Conservation (phyloP, 2,888 invertebrate species). For the Drosophila mimetica region DNA sequence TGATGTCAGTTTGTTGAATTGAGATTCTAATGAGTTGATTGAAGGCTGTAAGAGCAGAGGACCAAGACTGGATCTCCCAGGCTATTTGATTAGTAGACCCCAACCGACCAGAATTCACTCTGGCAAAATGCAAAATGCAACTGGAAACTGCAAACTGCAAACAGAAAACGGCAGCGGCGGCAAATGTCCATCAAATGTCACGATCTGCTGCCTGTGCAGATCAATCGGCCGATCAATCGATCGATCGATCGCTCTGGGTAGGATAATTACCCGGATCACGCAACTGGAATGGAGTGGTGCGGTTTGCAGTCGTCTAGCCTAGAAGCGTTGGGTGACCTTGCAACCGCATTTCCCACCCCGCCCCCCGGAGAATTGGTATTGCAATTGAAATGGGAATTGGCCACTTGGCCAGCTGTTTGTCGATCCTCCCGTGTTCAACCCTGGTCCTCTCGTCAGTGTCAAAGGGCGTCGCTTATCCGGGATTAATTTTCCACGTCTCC, state of each 20-base stretch:
- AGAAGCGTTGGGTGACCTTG: conserved; percentile 58
- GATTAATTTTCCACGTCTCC: conserved; percentile 65
- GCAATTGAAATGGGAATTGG: conserved; percentile 9
- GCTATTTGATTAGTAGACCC: conserved; percentile 74
- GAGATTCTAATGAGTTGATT: conserved; percentile 74
- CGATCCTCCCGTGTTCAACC: conserved; percentile 42
- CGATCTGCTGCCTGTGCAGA: conserved; percentile 70
- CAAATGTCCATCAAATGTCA: conserved; percentile 83
- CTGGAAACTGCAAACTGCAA: conserved; percentile 20
- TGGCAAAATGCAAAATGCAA: conserved; percentile 35
- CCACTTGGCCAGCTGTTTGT: conserved; percentile 54
- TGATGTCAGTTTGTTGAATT: conserved; percentile 68
- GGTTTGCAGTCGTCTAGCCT: conserved; percentile 25
- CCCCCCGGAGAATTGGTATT: conserved; percentile 8
- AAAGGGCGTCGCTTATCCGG: conserved; percentile 73
- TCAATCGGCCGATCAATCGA: conserved; percentile 65
- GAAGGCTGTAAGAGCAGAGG: conserved; percentile 50
- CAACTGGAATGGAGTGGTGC: conserved; percentile 45
- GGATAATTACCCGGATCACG: conserved; percentile 70
- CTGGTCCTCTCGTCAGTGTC: conserved; percentile 40
- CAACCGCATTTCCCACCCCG: conserved; percentile 52
- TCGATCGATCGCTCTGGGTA: conserved; percentile 38
- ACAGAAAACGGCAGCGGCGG: conserved; percentile 76
- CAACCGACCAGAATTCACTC: conserved; percentile 42
- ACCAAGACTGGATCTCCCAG: conserved; percentile 14